phyloP scores from a whole-genome alignment of 1,140 invertebrate species.

The Chironomus striatipennis region DNA sequence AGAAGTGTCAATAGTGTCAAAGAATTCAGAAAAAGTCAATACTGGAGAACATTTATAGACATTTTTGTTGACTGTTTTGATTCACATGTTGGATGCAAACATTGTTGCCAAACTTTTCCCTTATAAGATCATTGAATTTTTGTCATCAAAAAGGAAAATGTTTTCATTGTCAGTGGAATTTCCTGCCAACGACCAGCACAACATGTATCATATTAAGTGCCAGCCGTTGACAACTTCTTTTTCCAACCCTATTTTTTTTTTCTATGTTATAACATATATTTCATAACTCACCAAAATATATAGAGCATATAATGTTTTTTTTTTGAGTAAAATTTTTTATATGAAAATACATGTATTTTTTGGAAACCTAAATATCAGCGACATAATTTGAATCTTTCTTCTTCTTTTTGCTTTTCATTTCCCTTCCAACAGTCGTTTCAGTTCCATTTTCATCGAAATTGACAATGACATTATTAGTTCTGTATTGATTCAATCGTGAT shows the following conservation, averaged over 20 bases:
- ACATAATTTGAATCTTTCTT: conserved; percentile 1
- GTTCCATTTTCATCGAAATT: conserved; percentile 18
- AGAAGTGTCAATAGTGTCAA: too few relatives aligned
- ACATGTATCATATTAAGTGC: neutral
- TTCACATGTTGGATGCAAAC: too few relatives aligned
- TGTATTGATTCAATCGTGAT: conserved; percentile 4
- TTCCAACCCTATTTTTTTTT: neutral
- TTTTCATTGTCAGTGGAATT: too few relatives aligned
- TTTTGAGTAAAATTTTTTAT: neutral
- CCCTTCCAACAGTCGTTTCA: neutral
- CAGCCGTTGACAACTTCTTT: neutral
- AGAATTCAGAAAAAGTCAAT: too few relatives aligned
- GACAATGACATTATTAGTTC: neutral
- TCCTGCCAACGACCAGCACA: neutral
- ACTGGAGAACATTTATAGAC: too few relatives aligned
- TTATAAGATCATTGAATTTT: too few relatives aligned
- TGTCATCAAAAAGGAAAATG: too few relatives aligned
- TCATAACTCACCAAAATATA: neutral
- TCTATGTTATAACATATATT: neutral
- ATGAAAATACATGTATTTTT: neutral
- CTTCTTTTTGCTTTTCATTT: neutral
- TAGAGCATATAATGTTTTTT: neutral
- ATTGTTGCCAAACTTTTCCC: too few relatives aligned
- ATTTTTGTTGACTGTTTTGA: too few relatives aligned
- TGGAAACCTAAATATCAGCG: conserved; percentile 16